phyloP scores from a whole-genome alignment of 2,113 vertebrate genomes.

The Trichechus manatus region DNA sequence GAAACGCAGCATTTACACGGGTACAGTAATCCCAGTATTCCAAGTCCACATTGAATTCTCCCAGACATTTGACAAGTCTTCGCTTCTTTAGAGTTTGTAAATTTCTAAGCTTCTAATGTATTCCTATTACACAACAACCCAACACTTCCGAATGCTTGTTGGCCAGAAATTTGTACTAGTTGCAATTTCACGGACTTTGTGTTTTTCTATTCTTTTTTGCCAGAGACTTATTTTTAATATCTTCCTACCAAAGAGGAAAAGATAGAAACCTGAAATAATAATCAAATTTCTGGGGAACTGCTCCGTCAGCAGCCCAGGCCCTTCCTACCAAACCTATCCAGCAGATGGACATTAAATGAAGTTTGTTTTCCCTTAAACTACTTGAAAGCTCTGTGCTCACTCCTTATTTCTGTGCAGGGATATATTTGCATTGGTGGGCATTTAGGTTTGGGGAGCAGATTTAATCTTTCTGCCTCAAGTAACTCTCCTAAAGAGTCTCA shows the following conservation, averaged over 20 bases:
- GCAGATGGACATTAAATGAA: slow-evolving; percentile 77
- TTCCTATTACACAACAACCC: not conserved
- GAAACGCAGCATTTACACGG: not conserved
- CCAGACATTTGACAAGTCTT: not conserved
- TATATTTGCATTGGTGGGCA: not conserved
- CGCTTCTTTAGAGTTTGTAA: not conserved
- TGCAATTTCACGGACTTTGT: slow-evolving; percentile 68
- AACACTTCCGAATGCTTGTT: slow-evolving; percentile 68
- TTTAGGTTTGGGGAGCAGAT: slow-evolving; percentile 21
- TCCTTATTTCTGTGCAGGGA: not conserved
- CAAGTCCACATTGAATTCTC: not conserved
- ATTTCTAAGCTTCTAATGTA: not conserved
- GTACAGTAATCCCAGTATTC: not conserved
- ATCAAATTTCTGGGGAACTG: slow-evolving; percentile 81
- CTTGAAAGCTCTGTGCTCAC: slow-evolving; percentile 72
- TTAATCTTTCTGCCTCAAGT: slow-evolving; percentile 50
- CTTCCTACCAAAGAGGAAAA: slow-evolving; percentile 90
- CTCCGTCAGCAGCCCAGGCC: slow-evolving; percentile 84
- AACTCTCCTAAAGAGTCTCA: not conserved
- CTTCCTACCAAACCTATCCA: slow-evolving; percentile 84
- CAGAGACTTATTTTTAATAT: slow-evolving; percentile 84
- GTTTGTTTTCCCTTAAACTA: slow-evolving; percentile 79
- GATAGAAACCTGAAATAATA: slow-evolving; percentile 91
- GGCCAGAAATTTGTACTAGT: slow-evolving; percentile 81
- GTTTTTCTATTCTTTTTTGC: slow-evolving; percentile 78